These are phyloP conservation scores for Acanthopagrus latus DNA, from an alignment of 2,797 vertebrate species.

Conservation along the genomic window DNA sequence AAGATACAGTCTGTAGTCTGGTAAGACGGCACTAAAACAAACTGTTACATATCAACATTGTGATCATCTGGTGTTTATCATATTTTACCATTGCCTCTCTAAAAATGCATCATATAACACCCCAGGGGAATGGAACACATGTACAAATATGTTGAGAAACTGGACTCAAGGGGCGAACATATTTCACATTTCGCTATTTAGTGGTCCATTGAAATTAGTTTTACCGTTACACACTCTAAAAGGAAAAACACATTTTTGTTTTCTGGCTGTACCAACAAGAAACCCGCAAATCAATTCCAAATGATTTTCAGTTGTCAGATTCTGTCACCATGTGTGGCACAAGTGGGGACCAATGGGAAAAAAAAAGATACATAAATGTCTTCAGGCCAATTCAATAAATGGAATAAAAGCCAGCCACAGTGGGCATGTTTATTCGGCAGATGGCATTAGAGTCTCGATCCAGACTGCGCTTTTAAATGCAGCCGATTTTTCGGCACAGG, in stretches of 20 bases:
- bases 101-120: neutral
- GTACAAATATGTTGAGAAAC: neutral
- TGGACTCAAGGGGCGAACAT: neutral
- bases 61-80: neutral
- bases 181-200: neutral
- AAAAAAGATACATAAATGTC: neutral
- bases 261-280: slow-evolving; percentile 5
- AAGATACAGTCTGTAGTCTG: too few relatives aligned
- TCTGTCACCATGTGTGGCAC: slow-evolving; percentile 24
- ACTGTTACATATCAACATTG: neutral
- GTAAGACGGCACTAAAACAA: too few relatives aligned
- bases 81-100: neutral
- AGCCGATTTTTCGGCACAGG: slow-evolving; percentile 23
- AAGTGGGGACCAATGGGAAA: neutral
- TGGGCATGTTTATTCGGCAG: slow-evolving; percentile 38
- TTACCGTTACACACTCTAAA: neutral
- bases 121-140: neutral
- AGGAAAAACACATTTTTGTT: neutral
- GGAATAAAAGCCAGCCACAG: slow-evolving; percentile 18
- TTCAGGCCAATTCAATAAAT: slow-evolving; percentile 38
- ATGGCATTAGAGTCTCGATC: slow-evolving; percentile 47
- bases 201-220: neutral
- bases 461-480: slow-evolving; percentile 38
- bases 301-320: slow-evolving; percentile 9
- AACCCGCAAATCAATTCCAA: neutral